phyloP scores from a whole-genome alignment of 2,888 invertebrate genomes.

The Cephus pulcher region DNA sequence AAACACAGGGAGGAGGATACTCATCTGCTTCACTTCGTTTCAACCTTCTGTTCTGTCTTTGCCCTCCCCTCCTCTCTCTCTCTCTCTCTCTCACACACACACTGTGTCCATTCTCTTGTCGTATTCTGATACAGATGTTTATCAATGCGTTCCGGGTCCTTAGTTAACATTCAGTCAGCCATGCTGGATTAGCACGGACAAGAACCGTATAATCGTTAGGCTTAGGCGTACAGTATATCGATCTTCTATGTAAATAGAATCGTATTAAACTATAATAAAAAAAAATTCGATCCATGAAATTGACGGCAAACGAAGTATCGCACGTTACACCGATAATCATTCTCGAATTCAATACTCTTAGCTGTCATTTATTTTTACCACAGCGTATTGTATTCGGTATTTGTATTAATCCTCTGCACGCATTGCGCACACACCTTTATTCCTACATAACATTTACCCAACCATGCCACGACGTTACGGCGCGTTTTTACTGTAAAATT shows the following conservation, averaged over 20 bases:
- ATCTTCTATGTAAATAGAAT: slow-evolving; percentile 19
- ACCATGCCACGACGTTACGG: background rate
- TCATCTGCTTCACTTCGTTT: background rate
- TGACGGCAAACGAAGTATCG: slow-evolving; percentile 11
- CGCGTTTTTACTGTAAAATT: slow-evolving; percentile 27
- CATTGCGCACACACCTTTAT: background rate
- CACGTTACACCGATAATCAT: background rate
- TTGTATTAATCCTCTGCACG: background rate
- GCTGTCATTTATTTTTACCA: background rate
- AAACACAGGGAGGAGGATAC: slow-evolving; percentile 6
- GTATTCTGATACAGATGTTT: background rate
- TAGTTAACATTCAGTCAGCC: slow-evolving; percentile 1
- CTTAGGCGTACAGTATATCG: background rate
- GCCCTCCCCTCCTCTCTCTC: background rate
- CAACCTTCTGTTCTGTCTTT: background rate
- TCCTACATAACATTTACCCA: background rate
- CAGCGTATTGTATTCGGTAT: background rate
- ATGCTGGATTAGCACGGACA: slow-evolving; percentile 1
- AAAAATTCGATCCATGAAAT: slow-evolving; percentile 22
- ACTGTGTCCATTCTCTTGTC: background rate
- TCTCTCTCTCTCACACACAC: background rate
- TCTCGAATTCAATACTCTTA: background rate
- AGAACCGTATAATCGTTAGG: background rate
- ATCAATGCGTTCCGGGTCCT: slow-evolving; percentile 2
- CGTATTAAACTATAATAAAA: slow-evolving; percentile 40